Conservation (phyloP, 2,113 vertebrate genomes). For the Nettapus auritus region DNA sequence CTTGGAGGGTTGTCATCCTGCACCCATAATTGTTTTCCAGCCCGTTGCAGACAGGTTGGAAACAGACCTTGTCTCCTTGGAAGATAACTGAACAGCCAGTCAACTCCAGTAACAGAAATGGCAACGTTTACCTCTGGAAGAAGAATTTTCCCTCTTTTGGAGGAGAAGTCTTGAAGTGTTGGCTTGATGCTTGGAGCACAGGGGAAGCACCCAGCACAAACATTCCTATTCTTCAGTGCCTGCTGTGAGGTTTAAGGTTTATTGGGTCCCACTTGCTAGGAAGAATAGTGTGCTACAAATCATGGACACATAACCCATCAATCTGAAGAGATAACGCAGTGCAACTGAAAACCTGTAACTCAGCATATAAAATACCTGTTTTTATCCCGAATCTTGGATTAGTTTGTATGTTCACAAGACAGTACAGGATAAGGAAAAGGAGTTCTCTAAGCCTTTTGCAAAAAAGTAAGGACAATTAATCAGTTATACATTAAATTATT, state of each 20-base stretch:
- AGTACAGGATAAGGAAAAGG: not conserved
- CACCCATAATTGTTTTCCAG: not conserved
- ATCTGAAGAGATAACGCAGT: slow-evolving; percentile 12
- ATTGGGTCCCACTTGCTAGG: slow-evolving; percentile 57
- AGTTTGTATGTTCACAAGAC: not conserved
- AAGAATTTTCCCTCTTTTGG: not conserved
- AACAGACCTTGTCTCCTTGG: not conserved
- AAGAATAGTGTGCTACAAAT: slow-evolving; percentile 63
- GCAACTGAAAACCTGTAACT: slow-evolving; percentile 49
- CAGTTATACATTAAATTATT: not conserved
- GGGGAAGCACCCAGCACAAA: not conserved
- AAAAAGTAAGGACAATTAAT: not conserved
- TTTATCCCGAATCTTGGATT: slow-evolving; percentile 44
- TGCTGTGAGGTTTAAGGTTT: slow-evolving; percentile 58
- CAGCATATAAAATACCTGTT: slow-evolving; percentile 34
- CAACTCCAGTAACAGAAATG: not conserved
- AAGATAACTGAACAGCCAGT: not conserved
- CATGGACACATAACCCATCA: slow-evolving; percentile 47
- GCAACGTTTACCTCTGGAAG: not conserved
- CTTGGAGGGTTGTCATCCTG: not conserved
- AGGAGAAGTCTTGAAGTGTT: not conserved
- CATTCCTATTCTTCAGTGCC: slow-evolving; percentile 46
- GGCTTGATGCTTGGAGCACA: not conserved
- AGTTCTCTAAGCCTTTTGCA: slow-evolving; percentile 34
- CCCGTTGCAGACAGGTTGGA: not conserved